phyloP scores from a whole-genome alignment of 1,140 invertebrate species.

The Brachionus rotundiformis region DNA sequence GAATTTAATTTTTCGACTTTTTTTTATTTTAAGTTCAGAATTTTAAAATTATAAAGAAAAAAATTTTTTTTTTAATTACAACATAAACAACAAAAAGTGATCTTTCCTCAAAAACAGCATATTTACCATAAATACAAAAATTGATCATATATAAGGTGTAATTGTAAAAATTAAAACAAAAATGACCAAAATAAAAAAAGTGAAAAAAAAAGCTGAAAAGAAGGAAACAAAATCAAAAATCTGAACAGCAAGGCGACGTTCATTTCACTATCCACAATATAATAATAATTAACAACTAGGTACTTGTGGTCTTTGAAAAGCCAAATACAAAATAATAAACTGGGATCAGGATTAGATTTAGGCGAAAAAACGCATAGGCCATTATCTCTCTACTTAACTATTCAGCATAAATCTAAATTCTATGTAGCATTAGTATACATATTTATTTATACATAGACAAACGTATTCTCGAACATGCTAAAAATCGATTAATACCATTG shows the following conservation, averaged over 20 bases:
- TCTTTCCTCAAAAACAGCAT: neutral
- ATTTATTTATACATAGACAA: neutral
- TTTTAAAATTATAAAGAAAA: neutral
- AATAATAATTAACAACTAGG: neutral
- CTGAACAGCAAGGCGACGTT: neutral
- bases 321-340: neutral
- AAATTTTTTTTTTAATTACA: neutral
- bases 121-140: neutral
- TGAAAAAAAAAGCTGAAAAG: neutral
- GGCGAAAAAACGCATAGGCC: neutral
- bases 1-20: constrained; percentile 10
- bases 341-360: neutral
- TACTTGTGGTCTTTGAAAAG: neutral
- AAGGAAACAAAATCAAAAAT: neutral
- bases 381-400: neutral
- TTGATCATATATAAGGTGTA: neutral
- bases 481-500: constrained; percentile 9
- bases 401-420: neutral
- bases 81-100: neutral
- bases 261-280: neutral
- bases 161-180: neutral
- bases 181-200: neutral
- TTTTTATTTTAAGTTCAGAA: no score
- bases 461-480: neutral
- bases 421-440: neutral